Percentiles rank a stretch among this genome's conserved stretches.
Conservation (phyloP, 2,888 invertebrate genomes). For the Clusia tigrina region DNA sequence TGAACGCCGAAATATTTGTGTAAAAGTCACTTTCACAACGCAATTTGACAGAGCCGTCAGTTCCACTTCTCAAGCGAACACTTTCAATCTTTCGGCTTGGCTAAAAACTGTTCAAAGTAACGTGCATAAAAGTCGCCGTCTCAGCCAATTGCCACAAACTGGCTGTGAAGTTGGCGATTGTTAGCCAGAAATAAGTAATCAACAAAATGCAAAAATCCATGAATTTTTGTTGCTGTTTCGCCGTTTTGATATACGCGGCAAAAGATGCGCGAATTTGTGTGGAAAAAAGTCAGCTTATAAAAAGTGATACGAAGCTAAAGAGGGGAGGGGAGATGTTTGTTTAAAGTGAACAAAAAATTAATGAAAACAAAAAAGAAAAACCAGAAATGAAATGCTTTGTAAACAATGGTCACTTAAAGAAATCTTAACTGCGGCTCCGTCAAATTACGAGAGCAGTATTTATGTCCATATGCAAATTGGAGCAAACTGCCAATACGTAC, state of each 20-base stretch:
- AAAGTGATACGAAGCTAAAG: too few species aligned
- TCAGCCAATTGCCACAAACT: neutral
- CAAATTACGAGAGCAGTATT: conserved; percentile 12
- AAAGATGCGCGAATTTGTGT: neutral
- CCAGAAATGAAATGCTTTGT: neutral
- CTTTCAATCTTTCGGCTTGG: neutral
- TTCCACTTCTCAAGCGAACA: neutral
- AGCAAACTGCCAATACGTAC: neutral
- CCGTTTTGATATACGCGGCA: neutral
- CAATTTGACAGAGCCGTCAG: neutral
- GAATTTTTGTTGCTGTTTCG: neutral
- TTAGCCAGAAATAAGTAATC: neutral
- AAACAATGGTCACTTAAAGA: conserved; percentile 13
- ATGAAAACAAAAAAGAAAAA: too few species aligned
- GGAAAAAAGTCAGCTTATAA: neutral
- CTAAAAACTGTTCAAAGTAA: neutral
- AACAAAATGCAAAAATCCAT: conserved; percentile 6
- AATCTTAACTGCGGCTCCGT: neutral
- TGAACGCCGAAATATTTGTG: neutral
- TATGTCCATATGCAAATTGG: conserved; percentile 20
- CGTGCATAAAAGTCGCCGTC: conserved; percentile 3
- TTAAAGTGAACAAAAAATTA: neutral
- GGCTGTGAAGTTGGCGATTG: neutral
- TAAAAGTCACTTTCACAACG: conserved; percentile 6
- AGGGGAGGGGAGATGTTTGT: neutral